Evolutionary conservation across 2,797 vertebrate genomes (phyloP), one percentile per base, ranked within the genome.

Genomic region (Melanotaenia maccullochi): DNA sequence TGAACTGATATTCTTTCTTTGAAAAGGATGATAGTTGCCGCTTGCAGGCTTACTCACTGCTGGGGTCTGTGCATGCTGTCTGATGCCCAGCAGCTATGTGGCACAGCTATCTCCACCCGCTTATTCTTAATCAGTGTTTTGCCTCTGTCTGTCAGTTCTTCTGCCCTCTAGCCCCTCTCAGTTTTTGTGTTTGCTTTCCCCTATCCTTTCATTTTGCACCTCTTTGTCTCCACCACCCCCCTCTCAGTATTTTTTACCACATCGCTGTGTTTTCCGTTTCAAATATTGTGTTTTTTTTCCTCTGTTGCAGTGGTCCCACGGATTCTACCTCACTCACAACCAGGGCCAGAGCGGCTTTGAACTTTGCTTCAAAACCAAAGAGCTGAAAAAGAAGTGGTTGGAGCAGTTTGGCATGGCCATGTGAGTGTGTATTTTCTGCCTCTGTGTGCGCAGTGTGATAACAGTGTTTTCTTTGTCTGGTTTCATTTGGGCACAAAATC

Each of bases 311-410:
- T 99, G 97, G 98, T 98, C 97, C 77, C 95, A 98, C 0, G 97
- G 97, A 89, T 99, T 99, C 95, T 99, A 98, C 95, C 97, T 99
- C 94, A 98, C 97, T 68, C 97, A 99, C 76, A 95, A 94, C 80
- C 97, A 99, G 92, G 98, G 97, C 80, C 97, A 99, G 91, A 98
- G 90, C 44, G 97, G 97, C 73, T 95, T 99, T 76, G 97, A 99
- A 90, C 96, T 99, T 93, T 99, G 98, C 88, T 99, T 98, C 93
- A 99, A 99, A 94, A 99, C 98, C 83, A 99, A 97, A 93, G 98
- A 99, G 81, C 91, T 99, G 90, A 99, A 99, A 91, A 99, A 99
- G 94, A 99, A 98, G 85, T 98, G 97, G 97, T 94, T 98, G 85
- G 98, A 99, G 72, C 97, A 98, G 91, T 99, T 99, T 90, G 96